Conservation (phyloP, 2,113 vertebrate species). For the Bambusicola thoracicus region DNA sequence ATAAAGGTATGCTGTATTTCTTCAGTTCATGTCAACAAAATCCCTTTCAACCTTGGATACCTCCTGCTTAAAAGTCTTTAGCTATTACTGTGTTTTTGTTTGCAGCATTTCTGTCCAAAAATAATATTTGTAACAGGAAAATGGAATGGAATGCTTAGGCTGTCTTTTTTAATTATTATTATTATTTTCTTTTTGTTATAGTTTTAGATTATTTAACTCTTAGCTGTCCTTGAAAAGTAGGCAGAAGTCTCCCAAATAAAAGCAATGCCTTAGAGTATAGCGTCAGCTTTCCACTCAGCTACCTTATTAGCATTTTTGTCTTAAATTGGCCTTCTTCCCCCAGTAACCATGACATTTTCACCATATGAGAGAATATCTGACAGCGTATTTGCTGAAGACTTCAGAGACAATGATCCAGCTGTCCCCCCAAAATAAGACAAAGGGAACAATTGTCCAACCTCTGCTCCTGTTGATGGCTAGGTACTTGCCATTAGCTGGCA, state of each 20-base stretch:
- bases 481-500: background rate
- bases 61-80: background rate
- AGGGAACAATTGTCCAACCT: background rate
- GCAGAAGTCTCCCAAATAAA: constrained; percentile 33
- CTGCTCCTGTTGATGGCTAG: background rate
- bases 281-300: constrained; percentile 11
- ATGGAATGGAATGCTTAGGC: background rate
- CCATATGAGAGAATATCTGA: background rate
- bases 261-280: background rate
- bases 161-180: background rate
- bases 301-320: constrained; percentile 19
- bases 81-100: background rate
- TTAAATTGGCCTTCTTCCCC: constrained; percentile 19
- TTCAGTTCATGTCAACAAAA: constrained; percentile 6
- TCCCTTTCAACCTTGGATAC: background rate
- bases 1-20: constrained; percentile 27
- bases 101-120: constrained; percentile 54
- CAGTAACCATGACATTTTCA: background rate
- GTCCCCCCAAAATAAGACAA: background rate
- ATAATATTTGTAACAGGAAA: constrained; percentile 32
- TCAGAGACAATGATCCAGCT: background rate
- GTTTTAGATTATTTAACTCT: constrained; percentile 19
- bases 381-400: background rate
- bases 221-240: background rate
- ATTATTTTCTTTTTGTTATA: background rate